phyloP scores from a whole-genome alignment of 1,140 invertebrate species.

The Drosophila sp. region DNA sequence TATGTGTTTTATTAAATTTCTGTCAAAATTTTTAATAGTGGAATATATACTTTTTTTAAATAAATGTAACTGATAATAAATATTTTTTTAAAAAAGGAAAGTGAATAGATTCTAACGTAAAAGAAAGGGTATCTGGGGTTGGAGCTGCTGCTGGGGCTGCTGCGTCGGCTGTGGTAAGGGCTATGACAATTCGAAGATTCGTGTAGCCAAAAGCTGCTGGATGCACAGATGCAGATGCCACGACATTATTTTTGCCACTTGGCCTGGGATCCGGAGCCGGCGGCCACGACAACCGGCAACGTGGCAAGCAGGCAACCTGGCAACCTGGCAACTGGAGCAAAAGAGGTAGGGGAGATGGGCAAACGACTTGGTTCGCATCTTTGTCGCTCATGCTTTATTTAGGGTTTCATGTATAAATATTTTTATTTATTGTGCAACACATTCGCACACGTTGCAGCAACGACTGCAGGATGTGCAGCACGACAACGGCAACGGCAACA shows the following conservation, averaged over 20 bases:
- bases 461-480: slow-evolving; percentile 63
- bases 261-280: slow-evolving; percentile 61
- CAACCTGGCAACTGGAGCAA: slow-evolving; percentile 8
- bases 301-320: slow-evolving; percentile 9
- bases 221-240: slow-evolving; percentile 78
- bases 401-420: slow-evolving; percentile 83
- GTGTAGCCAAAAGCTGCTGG: slow-evolving; percentile 53
- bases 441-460: slow-evolving; percentile 74
- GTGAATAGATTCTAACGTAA: no score
- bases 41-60: no score
- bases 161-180: slow-evolving; percentile 3
- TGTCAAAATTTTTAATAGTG: no score
- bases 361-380: slow-evolving; percentile 74
- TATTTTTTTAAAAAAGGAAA: no score
- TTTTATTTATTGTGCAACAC: slow-evolving; percentile 84
- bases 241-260: slow-evolving; percentile 83
- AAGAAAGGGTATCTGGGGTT: neutral
- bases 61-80: no score
- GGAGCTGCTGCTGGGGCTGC: neutral
- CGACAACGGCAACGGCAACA: slow-evolving; percentile 67
- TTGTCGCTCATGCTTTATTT: slow-evolving; percentile 83
- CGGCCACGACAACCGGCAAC: slow-evolving; percentile 39
- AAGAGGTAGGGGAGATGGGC: slow-evolving; percentile 7
- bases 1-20: no score
- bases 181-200: slow-evolving; percentile 23